Conservation (phyloP, 2,888 invertebrate genomes). For the Leptopterna dolabrata region DNA sequence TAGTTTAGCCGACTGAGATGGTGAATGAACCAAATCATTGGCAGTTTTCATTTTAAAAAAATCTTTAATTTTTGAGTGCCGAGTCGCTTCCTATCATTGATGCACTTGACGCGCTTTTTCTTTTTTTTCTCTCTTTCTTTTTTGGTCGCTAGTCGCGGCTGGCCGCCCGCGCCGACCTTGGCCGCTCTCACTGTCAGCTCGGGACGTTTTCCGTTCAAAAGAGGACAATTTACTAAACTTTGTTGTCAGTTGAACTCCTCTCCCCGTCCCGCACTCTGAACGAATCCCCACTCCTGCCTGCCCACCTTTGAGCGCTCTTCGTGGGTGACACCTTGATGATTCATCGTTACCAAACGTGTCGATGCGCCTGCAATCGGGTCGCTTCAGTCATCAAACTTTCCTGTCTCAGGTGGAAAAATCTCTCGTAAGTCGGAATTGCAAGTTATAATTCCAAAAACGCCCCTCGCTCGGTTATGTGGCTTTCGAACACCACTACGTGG, state of each 20-base stretch:
- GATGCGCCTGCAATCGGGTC: conserved; percentile 12
- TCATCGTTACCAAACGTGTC: conserved; percentile 29
- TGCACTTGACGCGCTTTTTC: conserved; percentile 3
- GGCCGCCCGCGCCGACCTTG: conserved; percentile 18
- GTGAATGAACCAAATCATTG: not conserved
- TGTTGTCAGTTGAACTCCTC: not conserved
- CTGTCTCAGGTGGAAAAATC: not conserved
- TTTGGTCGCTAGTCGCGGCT: conserved; percentile 8
- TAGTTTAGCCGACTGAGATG: too few species aligned
- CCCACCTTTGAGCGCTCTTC: conserved; percentile 13
- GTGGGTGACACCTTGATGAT: conserved; percentile 43
- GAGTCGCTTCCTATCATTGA: not conserved
- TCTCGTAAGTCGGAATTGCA: not conserved
- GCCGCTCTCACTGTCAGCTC: not conserved
- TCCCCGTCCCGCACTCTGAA: not conserved
- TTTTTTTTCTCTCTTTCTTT: not conserved
- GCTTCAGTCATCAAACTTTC: not conserved
- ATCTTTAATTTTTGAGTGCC: not conserved
- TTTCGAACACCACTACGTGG: too few species aligned
- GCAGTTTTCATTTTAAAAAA: not conserved
- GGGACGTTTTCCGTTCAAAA: not conserved
- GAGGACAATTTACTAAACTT: not conserved
- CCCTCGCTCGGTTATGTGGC: too few species aligned
- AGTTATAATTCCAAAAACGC: too few species aligned
- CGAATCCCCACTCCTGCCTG: not conserved